Evolutionary conservation across 1,140 invertebrate species (phyloP).

Genomic region (Oryctes rhinoceros): DNA sequence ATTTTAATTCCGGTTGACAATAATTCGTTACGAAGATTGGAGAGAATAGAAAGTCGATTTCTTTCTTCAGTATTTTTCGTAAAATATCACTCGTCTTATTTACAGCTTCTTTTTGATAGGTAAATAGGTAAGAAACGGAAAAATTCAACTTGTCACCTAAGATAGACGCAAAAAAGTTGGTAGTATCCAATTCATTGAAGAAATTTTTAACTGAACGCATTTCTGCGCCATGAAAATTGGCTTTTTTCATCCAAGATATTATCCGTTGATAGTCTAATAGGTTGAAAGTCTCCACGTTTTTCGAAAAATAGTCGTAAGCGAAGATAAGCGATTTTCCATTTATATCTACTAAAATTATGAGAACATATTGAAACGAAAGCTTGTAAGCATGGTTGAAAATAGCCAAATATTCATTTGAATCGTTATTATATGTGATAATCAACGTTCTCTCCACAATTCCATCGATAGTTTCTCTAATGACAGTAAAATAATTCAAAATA

Average conservation of each 20-base stretch:
- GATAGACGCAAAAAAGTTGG: not conserved
- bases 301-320: not conserved
- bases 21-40: not conserved
- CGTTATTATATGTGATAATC: not conserved
- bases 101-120: not conserved
- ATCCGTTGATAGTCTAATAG: not conserved
- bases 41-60: not conserved
- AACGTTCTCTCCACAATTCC: not conserved
- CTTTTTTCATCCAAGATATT: not conserved
- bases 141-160: not conserved
- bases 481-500: not conserved
- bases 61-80: not conserved
- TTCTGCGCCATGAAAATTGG: not conserved
- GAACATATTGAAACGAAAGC: not conserved
- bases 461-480: not conserved
- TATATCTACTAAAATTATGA: not conserved
- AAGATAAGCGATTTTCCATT: not conserved
- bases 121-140: not conserved
- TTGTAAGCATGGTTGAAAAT: not conserved
- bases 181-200: not conserved
- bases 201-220: slow-evolving; percentile 9
- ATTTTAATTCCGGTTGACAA: not conserved
- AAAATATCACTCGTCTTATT: not conserved
- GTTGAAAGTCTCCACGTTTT: not conserved
- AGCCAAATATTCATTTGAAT: not conserved